Evolutionary conservation across 2,113 vertebrate species (phyloP), one percentile per base, ranked within the genome.

Genomic region (Piliocolobus tephrosceles): DNA sequence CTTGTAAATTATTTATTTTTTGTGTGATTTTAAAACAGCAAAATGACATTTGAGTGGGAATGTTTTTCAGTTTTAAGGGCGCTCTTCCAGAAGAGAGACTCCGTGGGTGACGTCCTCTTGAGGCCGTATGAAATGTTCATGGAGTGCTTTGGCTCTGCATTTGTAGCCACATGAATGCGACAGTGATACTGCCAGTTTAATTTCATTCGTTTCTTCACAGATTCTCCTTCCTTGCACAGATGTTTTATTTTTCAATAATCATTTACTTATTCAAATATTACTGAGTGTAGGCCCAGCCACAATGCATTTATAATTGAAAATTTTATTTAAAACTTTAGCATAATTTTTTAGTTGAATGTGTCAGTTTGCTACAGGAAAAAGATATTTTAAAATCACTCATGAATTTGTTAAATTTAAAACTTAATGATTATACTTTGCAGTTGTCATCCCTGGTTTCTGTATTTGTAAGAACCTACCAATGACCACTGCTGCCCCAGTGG

Each of bases 221-320:
- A 90, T 20, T 47, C 57, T 66, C 47, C 25, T 43, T 88, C 75
- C 16, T 52, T 83, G 13, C 7, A 47, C 66, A 64, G 79, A 40
- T 81, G 9, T 58, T 61, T 94, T 50, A 27, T 64, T 94, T 96
- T 93, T 85, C 25, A 72, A 1, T 57, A 64, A 79, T 73, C 18
- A 93, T 43, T 64, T 52, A 72, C 43, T 72, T 68, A 76, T 96
- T 95, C 68, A 94, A 80, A 91, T 91, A 58, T 35, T 45, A 7
- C 27, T 76, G 81, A 23, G 64, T 40, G 18, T 35, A 79, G 40
- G 32, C n/a, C 35, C 47, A 50, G 17, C 55, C 20, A 66, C 52
- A 8, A 64, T 5, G 40, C n/a, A 75, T 43, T 75, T 95, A 70
- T 84, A 91, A 75, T 80, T 68, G 40, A 35, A 17, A 57, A 14